Evolutionary conservation across 1,140 invertebrate genomes (phyloP).

Genomic region (Ceratosolen fusciceps): DNA sequence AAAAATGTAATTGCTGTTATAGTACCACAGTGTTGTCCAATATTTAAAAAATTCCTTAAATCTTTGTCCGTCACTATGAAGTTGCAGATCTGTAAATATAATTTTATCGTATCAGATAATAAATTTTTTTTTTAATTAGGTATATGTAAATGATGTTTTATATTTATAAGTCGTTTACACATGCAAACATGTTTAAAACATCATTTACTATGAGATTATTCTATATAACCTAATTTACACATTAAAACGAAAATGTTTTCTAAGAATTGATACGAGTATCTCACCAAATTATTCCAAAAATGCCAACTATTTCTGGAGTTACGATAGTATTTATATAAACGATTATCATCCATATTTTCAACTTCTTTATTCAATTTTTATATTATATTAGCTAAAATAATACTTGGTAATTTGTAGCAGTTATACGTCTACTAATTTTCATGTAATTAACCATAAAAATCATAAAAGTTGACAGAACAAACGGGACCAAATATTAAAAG

Average conservation of each 20-base stretch:
- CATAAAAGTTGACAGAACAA: conserved; percentile 29
- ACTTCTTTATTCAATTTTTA: conserved; percentile 2
- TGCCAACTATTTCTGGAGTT: conserved; percentile 44
- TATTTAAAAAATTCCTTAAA: conserved; percentile 53
- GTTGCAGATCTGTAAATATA: conserved; percentile 55
- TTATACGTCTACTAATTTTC: conserved; percentile 23
- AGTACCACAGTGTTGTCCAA: conserved; percentile 54
- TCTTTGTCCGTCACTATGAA: conserved; percentile 57
- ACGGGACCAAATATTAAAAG: neutral
- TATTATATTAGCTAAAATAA: neutral
- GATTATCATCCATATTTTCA: conserved; percentile 54
- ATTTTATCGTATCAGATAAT: neutral
- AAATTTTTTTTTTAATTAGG: no score
- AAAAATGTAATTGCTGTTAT: conserved; percentile 57
- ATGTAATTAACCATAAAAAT: conserved; percentile 4
- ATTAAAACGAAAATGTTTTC: neutral
- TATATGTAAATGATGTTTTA: no score
- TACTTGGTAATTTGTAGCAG: conserved; percentile 23
- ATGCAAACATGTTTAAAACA: no score
- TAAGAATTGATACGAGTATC: neutral
- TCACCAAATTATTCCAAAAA: conserved; percentile 51
- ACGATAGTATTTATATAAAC: conserved; percentile 55
- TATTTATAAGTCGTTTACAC: no score
- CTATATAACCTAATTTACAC: conserved; percentile 16
- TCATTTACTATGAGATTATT: no score